Percentiles rank a stretch among this genome's conserved stretches.
Conservation (phyloP, 1,140 invertebrate genomes). For the Lasioglossum baleicum region DNA sequence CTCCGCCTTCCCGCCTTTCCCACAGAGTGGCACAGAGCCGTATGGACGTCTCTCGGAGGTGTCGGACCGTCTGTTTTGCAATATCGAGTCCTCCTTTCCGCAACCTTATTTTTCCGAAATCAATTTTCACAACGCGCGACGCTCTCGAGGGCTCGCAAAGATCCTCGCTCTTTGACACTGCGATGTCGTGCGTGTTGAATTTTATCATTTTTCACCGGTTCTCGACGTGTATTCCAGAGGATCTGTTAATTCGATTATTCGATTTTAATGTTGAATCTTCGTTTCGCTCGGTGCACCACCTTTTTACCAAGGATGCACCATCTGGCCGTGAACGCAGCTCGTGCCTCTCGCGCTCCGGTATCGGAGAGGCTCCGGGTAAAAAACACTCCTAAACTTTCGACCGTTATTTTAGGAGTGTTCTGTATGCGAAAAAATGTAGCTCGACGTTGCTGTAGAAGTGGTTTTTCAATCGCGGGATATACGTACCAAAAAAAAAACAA, state of each 20-base stretch:
- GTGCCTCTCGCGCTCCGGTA: background rate
- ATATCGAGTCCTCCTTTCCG: too few relatives aligned
- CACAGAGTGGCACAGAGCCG: background rate
- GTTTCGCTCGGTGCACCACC: too few relatives aligned
- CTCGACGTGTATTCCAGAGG: too few relatives aligned
- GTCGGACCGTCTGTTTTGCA: too few relatives aligned
- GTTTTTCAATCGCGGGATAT: constrained; percentile 39
- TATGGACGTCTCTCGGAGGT: background rate
- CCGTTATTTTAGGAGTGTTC: background rate
- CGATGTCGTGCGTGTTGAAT: too few relatives aligned
- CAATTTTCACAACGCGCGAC: too few relatives aligned
- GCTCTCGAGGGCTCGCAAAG: too few relatives aligned
- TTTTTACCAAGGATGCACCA: background rate
- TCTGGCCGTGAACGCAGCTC: background rate
- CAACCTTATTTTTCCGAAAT: too few relatives aligned
- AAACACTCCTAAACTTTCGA: background rate
- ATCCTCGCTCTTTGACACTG: too few relatives aligned
- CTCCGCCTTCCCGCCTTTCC: background rate
- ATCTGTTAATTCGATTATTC: too few relatives aligned
- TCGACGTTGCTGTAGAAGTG: constrained; percentile 26
- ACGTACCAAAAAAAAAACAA: constrained; percentile 14
- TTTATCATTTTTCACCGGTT: too few relatives aligned
- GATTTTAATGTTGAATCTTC: too few relatives aligned
- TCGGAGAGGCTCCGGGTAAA: background rate
- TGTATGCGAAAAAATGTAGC: constrained; percentile 20